Evolutionary conservation across 2,888 invertebrate genomes (phyloP).

Genomic region (Melieria picta): DNA sequence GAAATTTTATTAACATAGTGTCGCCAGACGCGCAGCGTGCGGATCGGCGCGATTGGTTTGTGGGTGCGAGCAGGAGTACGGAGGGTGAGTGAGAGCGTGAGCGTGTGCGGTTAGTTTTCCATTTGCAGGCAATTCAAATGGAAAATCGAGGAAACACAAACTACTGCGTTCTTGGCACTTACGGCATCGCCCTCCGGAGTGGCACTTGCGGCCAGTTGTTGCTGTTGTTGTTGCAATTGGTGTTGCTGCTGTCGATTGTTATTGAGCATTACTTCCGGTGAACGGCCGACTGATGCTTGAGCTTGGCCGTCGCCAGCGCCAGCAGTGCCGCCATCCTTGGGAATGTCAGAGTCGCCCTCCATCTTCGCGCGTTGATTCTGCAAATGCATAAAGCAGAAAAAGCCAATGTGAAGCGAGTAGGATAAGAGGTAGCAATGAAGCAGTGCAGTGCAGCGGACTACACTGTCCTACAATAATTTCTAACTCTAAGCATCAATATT

Average conservation of each 20-base stretch:
- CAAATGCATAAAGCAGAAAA: constrained; percentile 37
- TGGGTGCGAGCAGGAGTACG: neutral
- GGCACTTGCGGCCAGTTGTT: constrained; percentile 37
- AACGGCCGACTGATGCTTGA: constrained; percentile 38
- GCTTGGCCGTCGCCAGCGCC: constrained; percentile 12
- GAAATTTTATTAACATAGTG: too few species aligned
- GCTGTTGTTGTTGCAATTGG: constrained; percentile 23
- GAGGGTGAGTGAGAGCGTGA: neutral
- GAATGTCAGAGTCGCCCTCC: constrained; percentile 58
- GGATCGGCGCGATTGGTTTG: neutral
- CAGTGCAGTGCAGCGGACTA: too few species aligned
- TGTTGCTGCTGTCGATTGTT: constrained; percentile 44
- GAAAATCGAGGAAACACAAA: constrained; percentile 36
- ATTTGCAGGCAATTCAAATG: constrained; percentile 39
- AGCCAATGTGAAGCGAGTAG: neutral
- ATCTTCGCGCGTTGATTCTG: constrained; percentile 64
- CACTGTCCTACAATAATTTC: too few species aligned
- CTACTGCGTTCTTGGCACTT: constrained; percentile 40
- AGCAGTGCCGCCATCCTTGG: constrained; percentile 49
- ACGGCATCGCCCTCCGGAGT: constrained; percentile 44
- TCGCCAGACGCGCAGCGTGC: too few species aligned
- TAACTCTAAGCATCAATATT: too few species aligned
- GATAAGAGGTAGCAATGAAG: neutral
- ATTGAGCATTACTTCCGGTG: constrained; percentile 42
- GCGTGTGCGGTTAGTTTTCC: constrained; percentile 26